Base-by-base conservation (phyloP, 2,113 vertebrate genomes). In the Aepyceros melampus region DNA sequence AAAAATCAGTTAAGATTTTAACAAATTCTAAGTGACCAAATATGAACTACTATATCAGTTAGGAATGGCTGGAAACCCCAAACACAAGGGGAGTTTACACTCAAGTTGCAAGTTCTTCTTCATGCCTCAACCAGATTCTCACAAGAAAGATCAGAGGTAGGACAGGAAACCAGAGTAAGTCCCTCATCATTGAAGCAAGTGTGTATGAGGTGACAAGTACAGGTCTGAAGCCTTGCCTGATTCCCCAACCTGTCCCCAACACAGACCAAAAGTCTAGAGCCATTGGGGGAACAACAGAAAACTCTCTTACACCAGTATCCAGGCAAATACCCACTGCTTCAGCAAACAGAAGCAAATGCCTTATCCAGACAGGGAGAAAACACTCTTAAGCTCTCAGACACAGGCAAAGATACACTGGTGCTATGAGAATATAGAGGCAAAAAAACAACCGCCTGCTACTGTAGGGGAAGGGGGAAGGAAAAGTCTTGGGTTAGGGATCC, bases 301-400 rank as follows among this genome's bases (percentile, higher is more conserved):
- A 55, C 19, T 19, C 23, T 87, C 84, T 81, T 25, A 84, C 9
- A 29, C 47, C 60, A 49, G n/a, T 36, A 29, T 91, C 49, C 51
- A 89, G 56, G 51, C 78, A 97, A 89, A 95, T 95, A 85, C 19
- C 31, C 45, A 95, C 5, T 85, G 43, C 36, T 85, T 94, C 45
- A 79, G 76, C 88, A 13, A 85, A 87, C 0, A 71, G 51, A 71
- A 85, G 23, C 25, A 85, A 94, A 85, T 19, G 23, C 56, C 27
- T 88, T 45, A 67, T 25, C 27, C 13, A 36, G 21, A 53, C 6
- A 58, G 17, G 16, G 11, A 51, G 43, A 85, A 81, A 96, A 88
- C 36, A 95, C 51, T 92, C 45, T 82, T 60, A 82, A 89, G 16
- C 14, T 17, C 40, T 58, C 53, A 51, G 45, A 93, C 91, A 93